phyloP scores from a whole-genome alignment of 1,140 invertebrate genomes.

The Eriocheir sinensis region DNA sequence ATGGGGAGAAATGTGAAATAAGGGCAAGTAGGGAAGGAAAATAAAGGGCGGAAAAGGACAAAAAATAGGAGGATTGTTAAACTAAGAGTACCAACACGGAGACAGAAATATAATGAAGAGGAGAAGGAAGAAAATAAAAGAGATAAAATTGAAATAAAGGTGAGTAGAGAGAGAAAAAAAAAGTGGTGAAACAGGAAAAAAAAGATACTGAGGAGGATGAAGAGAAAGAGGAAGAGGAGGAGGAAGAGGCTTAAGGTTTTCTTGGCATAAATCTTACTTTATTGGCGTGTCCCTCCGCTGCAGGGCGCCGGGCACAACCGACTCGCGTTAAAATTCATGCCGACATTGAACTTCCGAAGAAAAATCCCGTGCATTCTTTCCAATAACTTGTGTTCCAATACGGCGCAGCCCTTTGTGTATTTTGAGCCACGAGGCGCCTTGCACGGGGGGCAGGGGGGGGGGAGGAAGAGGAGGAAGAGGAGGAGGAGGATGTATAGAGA shows the following conservation, averaged over 20 bases:
- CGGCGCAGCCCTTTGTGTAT: background rate
- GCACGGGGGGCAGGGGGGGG: background rate
- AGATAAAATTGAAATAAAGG: background rate
- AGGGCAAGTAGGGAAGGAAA: too few species aligned
- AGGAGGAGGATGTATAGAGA: too few species aligned
- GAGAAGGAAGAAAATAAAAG: too few species aligned
- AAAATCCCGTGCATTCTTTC: background rate
- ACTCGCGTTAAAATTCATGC: background rate
- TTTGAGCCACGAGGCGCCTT: background rate
- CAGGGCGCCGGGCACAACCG: slow-evolving; percentile 7
- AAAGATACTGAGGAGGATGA: too few species aligned
- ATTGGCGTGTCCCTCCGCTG: background rate
- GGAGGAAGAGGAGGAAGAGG: too few species aligned
- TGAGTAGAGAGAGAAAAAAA: too few species aligned
- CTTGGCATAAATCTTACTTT: background rate
- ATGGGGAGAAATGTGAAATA: too few species aligned
- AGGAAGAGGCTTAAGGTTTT: background rate
- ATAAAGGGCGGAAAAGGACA: too few species aligned
- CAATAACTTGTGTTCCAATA: slow-evolving; percentile 2
- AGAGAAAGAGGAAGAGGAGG: background rate
- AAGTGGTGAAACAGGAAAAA: too few species aligned
- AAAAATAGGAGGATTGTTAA: too few species aligned
- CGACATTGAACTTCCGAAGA: background rate
- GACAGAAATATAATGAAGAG: too few species aligned
- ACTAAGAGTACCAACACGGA: too few species aligned